Conservation (phyloP, 1,140 invertebrate genomes). For the Drosophila virilis region DNA sequence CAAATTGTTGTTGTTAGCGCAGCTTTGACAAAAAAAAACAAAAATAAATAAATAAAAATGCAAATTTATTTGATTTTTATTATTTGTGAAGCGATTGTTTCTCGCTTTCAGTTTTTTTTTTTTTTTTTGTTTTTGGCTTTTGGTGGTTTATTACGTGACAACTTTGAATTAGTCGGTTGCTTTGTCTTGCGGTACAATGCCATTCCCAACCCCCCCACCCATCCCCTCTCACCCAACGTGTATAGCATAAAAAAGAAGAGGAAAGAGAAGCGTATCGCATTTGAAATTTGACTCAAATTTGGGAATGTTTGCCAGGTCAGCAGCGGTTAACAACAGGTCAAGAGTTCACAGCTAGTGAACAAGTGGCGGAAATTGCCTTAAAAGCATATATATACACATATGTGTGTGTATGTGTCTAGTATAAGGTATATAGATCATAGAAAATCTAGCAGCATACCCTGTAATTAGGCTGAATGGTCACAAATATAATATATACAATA, state of each 20-base stretch:
- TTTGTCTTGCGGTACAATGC: slow-evolving; percentile 50
- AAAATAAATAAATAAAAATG: slow-evolving; percentile 37
- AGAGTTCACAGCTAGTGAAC: slow-evolving; percentile 1
- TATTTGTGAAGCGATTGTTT: slow-evolving; percentile 64
- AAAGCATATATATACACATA: not conserved
- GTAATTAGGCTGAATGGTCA: too few species aligned
- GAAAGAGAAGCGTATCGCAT: not conserved
- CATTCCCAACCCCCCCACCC: not conserved
- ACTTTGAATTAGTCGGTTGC: slow-evolving; percentile 75
- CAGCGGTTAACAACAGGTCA: slow-evolving; percentile 4
- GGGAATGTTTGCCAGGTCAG: slow-evolving; percentile 1
- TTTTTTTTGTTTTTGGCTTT: slow-evolving; percentile 48
- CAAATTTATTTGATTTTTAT: slow-evolving; percentile 70
- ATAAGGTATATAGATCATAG: too few species aligned
- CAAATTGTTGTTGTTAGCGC: slow-evolving; percentile 45
- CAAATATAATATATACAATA: not conserved
- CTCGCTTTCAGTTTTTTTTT: slow-evolving; percentile 48
- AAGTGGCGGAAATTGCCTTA: not conserved
- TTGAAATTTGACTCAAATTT: slow-evolving; percentile 2
- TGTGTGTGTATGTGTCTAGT: too few species aligned
- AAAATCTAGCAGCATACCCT: too few species aligned
- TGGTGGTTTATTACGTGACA: slow-evolving; percentile 79
- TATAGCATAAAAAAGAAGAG: not conserved
- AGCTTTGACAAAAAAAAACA: slow-evolving; percentile 33
- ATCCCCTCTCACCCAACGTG: too few species aligned